Evolutionary conservation across 2,888 invertebrate species (phyloP), one percentile per base, ranked within the genome.

Genomic region (Drosophila percnosoma): DNA sequence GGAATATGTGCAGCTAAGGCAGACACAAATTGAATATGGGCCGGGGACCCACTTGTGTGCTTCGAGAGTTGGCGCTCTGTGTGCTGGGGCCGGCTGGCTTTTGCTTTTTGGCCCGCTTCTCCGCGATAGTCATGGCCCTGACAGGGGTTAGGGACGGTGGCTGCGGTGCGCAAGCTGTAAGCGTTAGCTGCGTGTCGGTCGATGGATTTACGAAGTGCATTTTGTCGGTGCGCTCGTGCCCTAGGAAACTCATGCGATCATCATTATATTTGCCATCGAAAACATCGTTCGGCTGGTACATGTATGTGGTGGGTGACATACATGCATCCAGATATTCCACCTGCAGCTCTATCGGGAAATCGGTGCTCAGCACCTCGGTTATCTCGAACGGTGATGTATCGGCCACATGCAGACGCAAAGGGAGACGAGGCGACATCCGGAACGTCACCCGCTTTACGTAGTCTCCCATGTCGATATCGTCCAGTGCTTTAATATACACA

Each of bases 181-280:
- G 70, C 7, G 45, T 69, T 0, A 66, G 29, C n/a, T 68, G 67
- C 70, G 73, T 71, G 0, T 31, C 34, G 1, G 53, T 10, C 38
- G 85, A 45, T 1, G 84, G 87, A 67, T 85, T 85, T 36, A 85
- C 77, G 13, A 85, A 85, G 31, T 75, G 77, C 84, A 85, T 85
- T 21, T 77, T 79, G 18, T 85, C 84, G 29, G 31, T 29, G 6
- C 74, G 55, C 65, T 85, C 85, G 24, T 85, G 87, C 2, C 81
- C 74, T n/a, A 49, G 34, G 27, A 81, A 78, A n/a, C 52, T 76
- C 65, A 84, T 78, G 13, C 80, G 80, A 36, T 62, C 49, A 3
- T 83, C 83, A 61, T 82, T 74, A 33, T 71, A 80, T 4, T 49
- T 59, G 27, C 74, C 80, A 18, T 80, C 78, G n/a, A 77, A 75